A percentile compares a stretch with the other conserved stretches of the same genome.
Conservation (phyloP, 2,888 invertebrate genomes). For the Acanthosepion lycidas region DNA sequence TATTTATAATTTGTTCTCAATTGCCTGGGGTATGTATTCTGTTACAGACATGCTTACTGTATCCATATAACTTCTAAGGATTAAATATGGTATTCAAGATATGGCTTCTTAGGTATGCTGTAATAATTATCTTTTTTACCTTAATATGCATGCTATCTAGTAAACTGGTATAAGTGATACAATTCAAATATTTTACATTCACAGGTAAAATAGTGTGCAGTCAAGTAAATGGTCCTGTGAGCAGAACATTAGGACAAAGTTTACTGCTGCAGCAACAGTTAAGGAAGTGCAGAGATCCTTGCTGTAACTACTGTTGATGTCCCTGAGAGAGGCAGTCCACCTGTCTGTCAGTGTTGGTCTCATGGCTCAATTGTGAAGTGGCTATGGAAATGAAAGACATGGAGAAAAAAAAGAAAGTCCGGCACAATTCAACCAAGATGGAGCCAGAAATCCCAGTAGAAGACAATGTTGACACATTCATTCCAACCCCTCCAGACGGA, state of each 20-base stretch:
- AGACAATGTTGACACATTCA: conserved; percentile 53
- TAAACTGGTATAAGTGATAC: not conserved
- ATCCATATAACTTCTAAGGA: not conserved
- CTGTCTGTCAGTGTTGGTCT: not conserved
- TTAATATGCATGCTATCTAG: not conserved
- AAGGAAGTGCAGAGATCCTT: not conserved
- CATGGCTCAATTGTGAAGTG: conserved; percentile 33
- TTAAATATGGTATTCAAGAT: not conserved
- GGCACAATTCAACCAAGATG: not conserved
- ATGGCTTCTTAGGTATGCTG: not conserved
- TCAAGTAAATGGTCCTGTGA: conserved; percentile 6
- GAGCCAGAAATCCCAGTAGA: not conserved
- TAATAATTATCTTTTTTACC: not conserved
- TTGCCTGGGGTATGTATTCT: not conserved
- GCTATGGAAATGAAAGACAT: not conserved
- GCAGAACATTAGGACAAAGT: not conserved
- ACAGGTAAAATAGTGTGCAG: not conserved
- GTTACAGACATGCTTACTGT: not conserved
- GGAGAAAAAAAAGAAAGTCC: conserved; percentile 10
- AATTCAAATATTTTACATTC: not conserved
- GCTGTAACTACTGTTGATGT: not conserved
- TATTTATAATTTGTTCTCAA: not conserved
- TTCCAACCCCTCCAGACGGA: conserved; percentile 77
- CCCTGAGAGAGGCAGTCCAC: conserved; percentile 17
- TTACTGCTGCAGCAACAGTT: too few relatives aligned